Evolutionary conservation across 2,113 vertebrate genomes (phyloP).

Genomic region (Thryonomys swinderianus): DNA sequence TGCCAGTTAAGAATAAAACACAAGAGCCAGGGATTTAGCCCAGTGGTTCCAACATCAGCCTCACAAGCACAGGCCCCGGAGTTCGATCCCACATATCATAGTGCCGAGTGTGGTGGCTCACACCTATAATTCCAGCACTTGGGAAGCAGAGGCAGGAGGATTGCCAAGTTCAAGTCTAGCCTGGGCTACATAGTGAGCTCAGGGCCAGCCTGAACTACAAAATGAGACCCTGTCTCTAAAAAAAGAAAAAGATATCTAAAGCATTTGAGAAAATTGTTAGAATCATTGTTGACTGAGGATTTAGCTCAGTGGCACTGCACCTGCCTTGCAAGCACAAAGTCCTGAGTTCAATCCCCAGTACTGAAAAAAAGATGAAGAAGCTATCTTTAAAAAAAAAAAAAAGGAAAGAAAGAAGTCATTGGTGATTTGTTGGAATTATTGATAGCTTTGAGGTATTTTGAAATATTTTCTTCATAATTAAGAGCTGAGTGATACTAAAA

Average conservation of each 20-base stretch:
- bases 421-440: background rate
- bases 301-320: too few relatives aligned
- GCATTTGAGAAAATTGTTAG: background rate
- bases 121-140: background rate
- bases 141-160: background rate
- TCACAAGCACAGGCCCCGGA: too few relatives aligned
- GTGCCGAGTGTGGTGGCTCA: too few relatives aligned
- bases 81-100: too few relatives aligned
- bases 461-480: conserved; percentile 51
- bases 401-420: background rate
- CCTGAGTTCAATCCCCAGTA: too few relatives aligned
- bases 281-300: background rate
- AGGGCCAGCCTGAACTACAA: background rate
- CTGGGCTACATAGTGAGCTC: background rate
- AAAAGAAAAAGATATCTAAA: background rate
- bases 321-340: too few relatives aligned
- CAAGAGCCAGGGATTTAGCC: too few relatives aligned
- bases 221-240: background rate
- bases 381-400: too few relatives aligned
- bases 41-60: too few relatives aligned
- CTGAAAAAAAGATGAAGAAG: too few relatives aligned
- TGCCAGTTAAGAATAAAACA: background rate
- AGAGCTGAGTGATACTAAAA: background rate
- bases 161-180: background rate
- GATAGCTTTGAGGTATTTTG: background rate